Percentiles rank a stretch among this genome's conserved stretches.
These are phyloP conservation scores for Petrosia ficiformis DNA, from an alignment of 37 sponge, comb jelly and placozoan species.

Conservation along the genomic window DNA sequence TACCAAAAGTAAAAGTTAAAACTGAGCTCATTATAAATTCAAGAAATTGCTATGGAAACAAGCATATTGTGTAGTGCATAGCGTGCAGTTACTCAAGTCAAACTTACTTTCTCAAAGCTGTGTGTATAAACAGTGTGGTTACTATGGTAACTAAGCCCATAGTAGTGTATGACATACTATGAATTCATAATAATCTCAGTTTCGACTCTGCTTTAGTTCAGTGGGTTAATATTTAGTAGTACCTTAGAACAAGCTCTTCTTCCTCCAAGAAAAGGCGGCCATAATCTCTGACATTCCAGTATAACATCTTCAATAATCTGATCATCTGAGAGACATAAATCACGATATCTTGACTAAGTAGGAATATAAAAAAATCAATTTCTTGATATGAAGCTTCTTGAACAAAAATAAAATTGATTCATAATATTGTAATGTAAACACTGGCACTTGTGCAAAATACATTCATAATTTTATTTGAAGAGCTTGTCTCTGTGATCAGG, in stretches of 20 bases:
- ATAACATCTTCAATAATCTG: slow-evolving; percentile 37
- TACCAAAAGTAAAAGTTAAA: no score
- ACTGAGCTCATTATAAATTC: no score
- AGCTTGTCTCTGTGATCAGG: no score
- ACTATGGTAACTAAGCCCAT: not conserved
- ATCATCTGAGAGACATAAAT: slow-evolving; percentile 28
- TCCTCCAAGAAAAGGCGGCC: slow-evolving; percentile 91
- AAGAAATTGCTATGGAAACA: no score
- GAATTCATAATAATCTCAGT: no score
- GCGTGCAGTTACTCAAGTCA: no score
- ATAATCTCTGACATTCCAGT: slow-evolving; percentile 74
- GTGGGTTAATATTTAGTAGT: not conserved
- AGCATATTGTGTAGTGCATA: no score
- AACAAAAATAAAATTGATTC: not conserved
- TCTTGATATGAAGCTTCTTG: no score
- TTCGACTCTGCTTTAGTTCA: not conserved
- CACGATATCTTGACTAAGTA: slow-evolving; percentile 23
- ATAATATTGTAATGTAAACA: not conserved
- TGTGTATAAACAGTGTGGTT: not conserved
- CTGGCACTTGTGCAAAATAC: not conserved
- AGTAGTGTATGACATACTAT: not conserved
- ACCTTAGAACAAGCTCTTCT: slow-evolving; percentile 59
- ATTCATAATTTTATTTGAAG: not conserved
- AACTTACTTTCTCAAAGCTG: not conserved
- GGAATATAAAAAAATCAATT: no score